phyloP scores from a whole-genome alignment of 2,797 vertebrate species.

The Takifugu rubripes region DNA sequence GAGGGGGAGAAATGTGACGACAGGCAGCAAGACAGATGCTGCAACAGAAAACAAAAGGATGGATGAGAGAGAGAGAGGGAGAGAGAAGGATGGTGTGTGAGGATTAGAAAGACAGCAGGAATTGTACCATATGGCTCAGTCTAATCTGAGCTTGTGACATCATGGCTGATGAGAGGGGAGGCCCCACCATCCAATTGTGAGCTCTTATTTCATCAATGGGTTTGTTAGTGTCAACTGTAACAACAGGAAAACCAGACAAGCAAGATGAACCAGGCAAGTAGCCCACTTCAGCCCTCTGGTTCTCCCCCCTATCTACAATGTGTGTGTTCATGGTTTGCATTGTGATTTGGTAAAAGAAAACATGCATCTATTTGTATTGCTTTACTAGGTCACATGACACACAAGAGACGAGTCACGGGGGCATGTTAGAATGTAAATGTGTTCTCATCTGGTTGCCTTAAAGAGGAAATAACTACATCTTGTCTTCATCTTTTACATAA shows the following conservation, averaged over 20 bases:
- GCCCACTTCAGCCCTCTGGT: neutral
- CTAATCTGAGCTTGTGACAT: slow-evolving; percentile 78
- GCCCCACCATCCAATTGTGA: slow-evolving; percentile 46
- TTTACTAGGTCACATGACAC: no score
- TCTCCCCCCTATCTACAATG: neutral
- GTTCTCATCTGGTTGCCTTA: no score
- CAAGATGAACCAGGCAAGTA: slow-evolving; percentile 21
- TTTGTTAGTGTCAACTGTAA: slow-evolving; percentile 50
- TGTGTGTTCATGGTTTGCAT: no score
- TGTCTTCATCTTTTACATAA: no score
- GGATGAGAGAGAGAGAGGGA: neutral
- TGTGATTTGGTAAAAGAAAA: no score
- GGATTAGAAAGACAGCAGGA: slow-evolving; percentile 74
- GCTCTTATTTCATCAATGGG: slow-evolving; percentile 43
- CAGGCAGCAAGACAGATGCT: slow-evolving; percentile 15
- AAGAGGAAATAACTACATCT: no score
- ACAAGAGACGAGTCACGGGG: no score
- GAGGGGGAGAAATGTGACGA: slow-evolving; percentile 7
- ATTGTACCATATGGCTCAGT: slow-evolving; percentile 72
- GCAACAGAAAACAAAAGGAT: neutral
- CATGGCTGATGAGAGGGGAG: slow-evolving; percentile 60
- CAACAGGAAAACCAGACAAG: slow-evolving; percentile 29
- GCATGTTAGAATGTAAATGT: no score
- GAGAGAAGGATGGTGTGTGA: slow-evolving; percentile 36
- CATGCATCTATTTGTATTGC: no score